Evolutionary conservation across 2,113 vertebrate species (phyloP).

Genomic region (Podilymbus podiceps): DNA sequence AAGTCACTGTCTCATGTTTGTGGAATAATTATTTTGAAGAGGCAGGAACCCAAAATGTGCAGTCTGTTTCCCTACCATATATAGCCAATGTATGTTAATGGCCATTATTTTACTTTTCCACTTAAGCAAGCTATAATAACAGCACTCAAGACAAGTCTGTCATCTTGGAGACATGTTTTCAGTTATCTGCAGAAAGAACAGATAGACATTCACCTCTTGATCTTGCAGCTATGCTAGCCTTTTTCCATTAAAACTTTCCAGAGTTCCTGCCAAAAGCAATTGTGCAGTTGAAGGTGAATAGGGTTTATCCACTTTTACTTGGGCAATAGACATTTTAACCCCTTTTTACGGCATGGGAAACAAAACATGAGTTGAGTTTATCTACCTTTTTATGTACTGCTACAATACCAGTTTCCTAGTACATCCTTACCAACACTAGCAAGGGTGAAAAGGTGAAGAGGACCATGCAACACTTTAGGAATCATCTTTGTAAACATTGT

Average conservation of each 20-base stretch:
- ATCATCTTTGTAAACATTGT: not conserved
- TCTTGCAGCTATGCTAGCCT: not conserved
- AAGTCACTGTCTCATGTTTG: not conserved
- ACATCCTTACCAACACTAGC: not conserved
- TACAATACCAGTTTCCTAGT: not conserved
- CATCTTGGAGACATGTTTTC: not conserved
- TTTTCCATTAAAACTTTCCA: slow-evolving; percentile 16
- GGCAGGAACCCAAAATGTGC: not conserved
- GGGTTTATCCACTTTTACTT: not conserved
- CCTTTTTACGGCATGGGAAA: not conserved
- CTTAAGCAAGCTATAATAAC: not conserved
- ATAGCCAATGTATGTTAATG: not conserved
- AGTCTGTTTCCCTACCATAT: not conserved
- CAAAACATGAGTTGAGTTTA: not conserved
- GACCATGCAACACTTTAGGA: not conserved
- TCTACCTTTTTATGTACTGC: not conserved
- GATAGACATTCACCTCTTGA: not conserved
- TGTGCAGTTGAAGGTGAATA: not conserved
- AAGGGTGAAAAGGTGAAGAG: not conserved
- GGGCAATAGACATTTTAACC: not conserved
- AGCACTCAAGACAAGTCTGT: not conserved
- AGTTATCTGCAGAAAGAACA: not conserved
- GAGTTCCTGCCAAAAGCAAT: slow-evolving; percentile 1
- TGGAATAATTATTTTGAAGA: not conserved
- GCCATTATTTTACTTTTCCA: not conserved